These are phyloP conservation scores for Daboia siamensis DNA, from an alignment of 2,113 vertebrate species.

Conservation along the genomic window DNA sequence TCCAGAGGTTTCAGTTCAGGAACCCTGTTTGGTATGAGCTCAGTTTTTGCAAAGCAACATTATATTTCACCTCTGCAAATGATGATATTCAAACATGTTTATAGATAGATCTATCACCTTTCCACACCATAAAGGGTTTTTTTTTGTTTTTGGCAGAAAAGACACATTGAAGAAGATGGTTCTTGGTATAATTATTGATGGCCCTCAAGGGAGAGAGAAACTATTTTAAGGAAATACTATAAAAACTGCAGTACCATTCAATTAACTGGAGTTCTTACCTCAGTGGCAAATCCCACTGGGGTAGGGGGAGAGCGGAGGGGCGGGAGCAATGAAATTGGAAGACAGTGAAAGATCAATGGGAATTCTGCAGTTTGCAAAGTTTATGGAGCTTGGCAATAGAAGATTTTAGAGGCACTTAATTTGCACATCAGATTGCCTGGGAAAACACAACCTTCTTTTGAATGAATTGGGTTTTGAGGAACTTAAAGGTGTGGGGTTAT, in stretches of 20 bases:
- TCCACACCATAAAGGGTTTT: not conserved
- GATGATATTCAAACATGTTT: not conserved
- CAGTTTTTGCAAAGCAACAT: not conserved
- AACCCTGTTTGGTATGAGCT: not conserved
- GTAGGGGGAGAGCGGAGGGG: not conserved
- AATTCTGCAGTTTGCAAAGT: constrained; percentile 1
- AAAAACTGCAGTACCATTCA: not conserved
- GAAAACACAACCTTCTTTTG: not conserved
- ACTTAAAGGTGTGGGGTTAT: not conserved
- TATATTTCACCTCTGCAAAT: not conserved
- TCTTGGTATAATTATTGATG: not conserved
- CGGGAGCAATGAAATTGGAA: not conserved
- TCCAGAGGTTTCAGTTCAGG: not conserved
- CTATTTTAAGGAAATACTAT: not conserved
- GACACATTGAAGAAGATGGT: not conserved
- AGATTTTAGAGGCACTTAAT: not conserved
- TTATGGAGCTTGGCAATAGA: not conserved
- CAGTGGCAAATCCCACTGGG: not conserved
- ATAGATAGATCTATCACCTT: not conserved
- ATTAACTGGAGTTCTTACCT: not conserved
- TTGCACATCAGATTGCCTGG: not conserved
- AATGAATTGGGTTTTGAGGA: not conserved
- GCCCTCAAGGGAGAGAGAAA: not conserved
- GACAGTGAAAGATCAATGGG: not conserved
- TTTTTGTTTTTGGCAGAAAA: not conserved